Evolutionary conservation across 2,888 invertebrate genomes (phyloP), one percentile per base, ranked within the genome.

Genomic region (Pheosia gnoma): DNA sequence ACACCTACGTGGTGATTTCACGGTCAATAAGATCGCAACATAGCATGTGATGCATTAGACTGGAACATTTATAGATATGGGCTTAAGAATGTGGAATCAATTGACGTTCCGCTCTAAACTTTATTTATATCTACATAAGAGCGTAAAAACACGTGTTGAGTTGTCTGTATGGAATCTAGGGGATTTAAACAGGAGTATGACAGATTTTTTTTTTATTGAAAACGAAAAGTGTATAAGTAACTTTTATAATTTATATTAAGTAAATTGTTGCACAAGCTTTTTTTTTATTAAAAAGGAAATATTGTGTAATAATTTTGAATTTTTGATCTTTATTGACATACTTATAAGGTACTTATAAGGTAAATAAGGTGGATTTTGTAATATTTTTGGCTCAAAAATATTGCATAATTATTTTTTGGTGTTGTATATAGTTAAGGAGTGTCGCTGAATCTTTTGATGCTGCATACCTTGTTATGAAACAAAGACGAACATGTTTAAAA

Each of bases 21-120:
- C 53, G 61, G 60, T 5, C 65, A 64, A 60, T 62, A 56, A 60
- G 60, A 13, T 65, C 65, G 60, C 63, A 51, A 57, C 71, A 68
- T 67, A 47, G 37, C 62, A 39, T 58, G 51, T 11, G 45, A 56
- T 58, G 52, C 62, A 74, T 67, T 62, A 69, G 71, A 73, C 62
- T 69, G 60, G 74, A 74, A 73, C 67, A 56, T 2, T 38, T 49
- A 25, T 25, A 25, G 25, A 2, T 60, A n/a, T 54, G 39, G 11
- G 11, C 13, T 25, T 4, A 9, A 25, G 63, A 68, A 68, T 70
- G 70, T 68, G 73, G 73, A 70, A 72, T 66, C 56, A 47, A 25
- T 61, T 57, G 59, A 51, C 51, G 25, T 47, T 47, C n/a, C 47
- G 47, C n/a, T 0, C 47, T n/a, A n/a, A 11, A 47, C n/a, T 47